These are phyloP conservation scores for Hydrotaea cyrtoneurina DNA, from an alignment of 2,888 invertebrate species.

Conservation along the genomic window DNA sequence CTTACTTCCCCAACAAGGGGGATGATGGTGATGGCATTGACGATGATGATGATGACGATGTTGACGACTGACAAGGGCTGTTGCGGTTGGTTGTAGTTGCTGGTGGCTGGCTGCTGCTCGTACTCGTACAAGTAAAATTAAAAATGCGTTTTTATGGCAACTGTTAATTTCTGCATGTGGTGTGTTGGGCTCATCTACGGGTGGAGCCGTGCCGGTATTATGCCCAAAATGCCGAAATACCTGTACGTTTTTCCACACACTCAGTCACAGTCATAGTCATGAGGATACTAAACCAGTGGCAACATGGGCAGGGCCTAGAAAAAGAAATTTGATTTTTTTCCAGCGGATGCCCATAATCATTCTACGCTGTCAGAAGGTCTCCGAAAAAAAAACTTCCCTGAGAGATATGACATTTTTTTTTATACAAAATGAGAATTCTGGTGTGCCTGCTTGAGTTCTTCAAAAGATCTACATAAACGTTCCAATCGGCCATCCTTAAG, in stretches of 20 bases:
- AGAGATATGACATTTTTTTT: no score
- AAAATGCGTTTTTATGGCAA: constrained; percentile 68
- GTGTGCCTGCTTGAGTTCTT: no score
- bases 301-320: no score
- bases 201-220: neutral
- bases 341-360: no score
- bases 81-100: constrained; percentile 48
- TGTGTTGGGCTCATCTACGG: constrained; percentile 26
- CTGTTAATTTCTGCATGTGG: constrained; percentile 66
- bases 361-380: no score
- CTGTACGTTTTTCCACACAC: no score
- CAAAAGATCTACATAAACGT: no score
- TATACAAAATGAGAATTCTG: no score
- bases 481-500: no score
- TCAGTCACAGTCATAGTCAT: neutral
- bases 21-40: neutral
- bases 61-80: constrained; percentile 62
- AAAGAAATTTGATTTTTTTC: no score
- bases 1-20: constrained; percentile 42
- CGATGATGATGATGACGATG: constrained; percentile 43
- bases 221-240: constrained; percentile 24
- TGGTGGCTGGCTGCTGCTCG: neutral
- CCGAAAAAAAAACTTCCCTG: no score
- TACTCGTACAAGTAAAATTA: constrained; percentile 58
- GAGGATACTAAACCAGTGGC: no score